Evolutionary conservation across 2,888 invertebrate species (phyloP), one percentile per base, ranked within the genome.

Genomic region (Bruchidius siliquastri): DNA sequence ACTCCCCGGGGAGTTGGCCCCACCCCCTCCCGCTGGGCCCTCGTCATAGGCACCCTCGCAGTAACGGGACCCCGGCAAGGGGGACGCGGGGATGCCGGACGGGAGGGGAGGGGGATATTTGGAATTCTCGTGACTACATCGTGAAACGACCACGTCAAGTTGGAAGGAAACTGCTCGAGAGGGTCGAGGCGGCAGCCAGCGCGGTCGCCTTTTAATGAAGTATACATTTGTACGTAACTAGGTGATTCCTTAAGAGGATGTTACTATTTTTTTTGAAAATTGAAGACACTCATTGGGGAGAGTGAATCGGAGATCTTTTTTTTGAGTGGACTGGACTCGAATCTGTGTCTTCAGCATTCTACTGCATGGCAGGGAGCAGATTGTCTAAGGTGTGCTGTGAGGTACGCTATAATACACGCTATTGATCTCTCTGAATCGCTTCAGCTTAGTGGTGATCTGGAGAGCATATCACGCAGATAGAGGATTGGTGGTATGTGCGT

Each of bases 1-100:
- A 90, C 90, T 90, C 90, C 90, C 90, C 82, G 79, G 90, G 89
- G 90, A 84, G 77, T 72, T 67, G 67, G 72, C 76, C 75, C 78
- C 77, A 76, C 78, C 87, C 86, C 88, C 88, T n/a, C n/a, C n/a
- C n/a, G n/a, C n/a, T n/a, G n/a, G n/a, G n/a, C n/a, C n/a, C n/a
- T 87, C 68, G 22, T 68, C 68, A 21, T 22, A 21, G 68, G 21
- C 68, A 68, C 21, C 68, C 68, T 68, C 22, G 68, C 68, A 86
- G 68, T 68, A 21, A 68, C 68, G 13, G 3, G 20, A 67, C 20
- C n/a, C 20, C n/a, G 67, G 20, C 67, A 2, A 10, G 20, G 67
- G n/a, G 67, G 20, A 4, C 4, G 67, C 2, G 67, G 68, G 68
- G 68, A 21, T 21, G 68, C 0, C 88, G 6, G 18, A 13, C 6